Evolutionary conservation across 2,797 vertebrate species (phyloP).

Genomic region (Orestias chungarensis): DNA sequence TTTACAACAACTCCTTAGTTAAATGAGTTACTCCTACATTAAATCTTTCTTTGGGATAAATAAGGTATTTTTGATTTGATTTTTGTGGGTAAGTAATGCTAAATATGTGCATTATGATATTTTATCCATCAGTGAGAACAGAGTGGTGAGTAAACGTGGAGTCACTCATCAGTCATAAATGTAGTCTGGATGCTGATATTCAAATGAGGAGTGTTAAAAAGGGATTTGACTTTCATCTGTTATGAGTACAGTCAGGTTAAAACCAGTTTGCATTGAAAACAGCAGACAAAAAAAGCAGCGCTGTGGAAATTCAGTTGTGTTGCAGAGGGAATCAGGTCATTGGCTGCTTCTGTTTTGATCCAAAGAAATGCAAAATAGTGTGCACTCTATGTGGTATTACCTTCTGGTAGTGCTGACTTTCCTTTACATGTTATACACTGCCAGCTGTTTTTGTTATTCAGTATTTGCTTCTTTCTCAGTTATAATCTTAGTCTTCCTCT

Average conservation of each 20-base stretch:
- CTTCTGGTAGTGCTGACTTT: not conserved
- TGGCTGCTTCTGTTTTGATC: conserved; percentile 42
- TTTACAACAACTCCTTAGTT: no score
- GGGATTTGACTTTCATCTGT: conserved; percentile 44
- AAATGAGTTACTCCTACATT: no score
- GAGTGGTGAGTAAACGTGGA: not conserved
- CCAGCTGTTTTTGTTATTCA: not conserved
- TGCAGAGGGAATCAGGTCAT: conserved; percentile 27
- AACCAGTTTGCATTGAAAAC: conserved; percentile 47
- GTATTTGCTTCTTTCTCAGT: not conserved
- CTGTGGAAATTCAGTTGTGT: conserved; percentile 25
- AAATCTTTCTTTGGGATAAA: no score
- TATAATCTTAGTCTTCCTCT: not conserved
- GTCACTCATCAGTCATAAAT: not conserved
- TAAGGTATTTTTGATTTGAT: no score
- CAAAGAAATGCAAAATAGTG: conserved; percentile 20
- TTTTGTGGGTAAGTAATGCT: no score
- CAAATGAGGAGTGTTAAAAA: conserved; percentile 41
- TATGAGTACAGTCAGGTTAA: conserved; percentile 49
- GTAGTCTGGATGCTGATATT: conserved; percentile 9
- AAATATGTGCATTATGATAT: no score
- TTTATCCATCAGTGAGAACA: no score
- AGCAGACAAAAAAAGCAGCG: conserved; percentile 34
- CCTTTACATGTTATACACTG: not conserved
- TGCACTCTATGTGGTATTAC: not conserved